Base-by-base conservation (phyloP, 2,113 vertebrate genomes). In the Tringa solitaria region DNA sequence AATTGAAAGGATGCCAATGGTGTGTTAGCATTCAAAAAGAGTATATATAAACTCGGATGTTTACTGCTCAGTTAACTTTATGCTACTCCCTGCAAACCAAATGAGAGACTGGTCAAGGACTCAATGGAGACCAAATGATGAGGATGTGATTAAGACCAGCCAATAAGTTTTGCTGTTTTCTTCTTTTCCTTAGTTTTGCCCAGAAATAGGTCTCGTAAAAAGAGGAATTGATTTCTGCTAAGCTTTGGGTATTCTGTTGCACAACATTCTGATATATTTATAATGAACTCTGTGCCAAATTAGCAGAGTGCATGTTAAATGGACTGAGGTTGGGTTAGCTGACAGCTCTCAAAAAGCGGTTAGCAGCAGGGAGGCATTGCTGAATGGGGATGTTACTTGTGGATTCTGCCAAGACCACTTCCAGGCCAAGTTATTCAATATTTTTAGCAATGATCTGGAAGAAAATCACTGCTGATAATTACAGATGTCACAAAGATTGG, bases 401-500 rank as follows among this genome's bases (percentile, higher is more conserved):
- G 33, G 37, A 22, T 73, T 10, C 75, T 93, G 93, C 91, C 95
- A 95, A 90, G 51, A 26, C 23, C 56, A 59, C 79, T 86, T 77
- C 88, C 79, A 89, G 69, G 60, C 69, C 68, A 89, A 87, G 54
- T 90, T n/a, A 87, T 68, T 92, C 89, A 64, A 64, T 41, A 60
- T 76, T 89, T 91, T 48, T 84, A 79, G 73, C 89, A 78, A 43
- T 51, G 85, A 90, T 89, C 86, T 75, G 87, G 87, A 91, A 80
- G 65, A 45, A 91, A 95, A 85, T 87, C 81, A n/a, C 57, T 68
- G 74, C 87, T 43, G 65, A 61, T 84, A 79, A 69, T 63, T 76
- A 23, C 43, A 89, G 95, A 73, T 68, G 63, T 78, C 57, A 61
- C 64, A 51, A 54, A 78, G 84, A 78, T 8, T 53, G 82, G 80